Evolutionary conservation across 2,888 invertebrate genomes (phyloP).

Genomic region (Epirrhoe tristata): DNA sequence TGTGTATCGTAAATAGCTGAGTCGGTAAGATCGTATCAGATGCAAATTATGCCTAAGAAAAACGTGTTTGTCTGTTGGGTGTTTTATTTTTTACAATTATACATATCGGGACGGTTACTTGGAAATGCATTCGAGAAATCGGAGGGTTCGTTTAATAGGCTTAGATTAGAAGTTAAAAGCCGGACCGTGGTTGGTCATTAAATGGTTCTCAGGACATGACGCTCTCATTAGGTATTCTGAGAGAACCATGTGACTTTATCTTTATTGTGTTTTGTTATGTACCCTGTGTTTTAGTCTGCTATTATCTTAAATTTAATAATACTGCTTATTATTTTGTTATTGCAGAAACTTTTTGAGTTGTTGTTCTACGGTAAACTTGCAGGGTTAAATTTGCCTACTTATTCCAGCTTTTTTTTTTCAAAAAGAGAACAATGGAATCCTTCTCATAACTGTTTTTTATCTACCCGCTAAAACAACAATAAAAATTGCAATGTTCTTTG

Average conservation of each 20-base stretch:
- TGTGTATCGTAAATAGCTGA: slow-evolving; percentile 32
- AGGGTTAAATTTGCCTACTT: not conserved
- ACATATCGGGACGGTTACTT: slow-evolving; percentile 78
- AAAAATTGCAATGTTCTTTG: slow-evolving; percentile 41
- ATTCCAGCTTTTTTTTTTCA: not conserved
- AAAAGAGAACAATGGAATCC: slow-evolving; percentile 7
- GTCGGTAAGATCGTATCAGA: slow-evolving; percentile 48
- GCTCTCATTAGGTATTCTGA: slow-evolving; percentile 59
- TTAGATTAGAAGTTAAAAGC: slow-evolving; percentile 84
- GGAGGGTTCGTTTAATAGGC: slow-evolving; percentile 82
- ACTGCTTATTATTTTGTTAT: no score
- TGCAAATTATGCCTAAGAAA: slow-evolving; percentile 84
- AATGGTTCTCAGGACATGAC: slow-evolving; percentile 69
- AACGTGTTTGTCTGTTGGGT: slow-evolving; percentile 81
- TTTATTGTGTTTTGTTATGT: slow-evolving; percentile 8
- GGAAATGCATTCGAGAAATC: slow-evolving; percentile 83
- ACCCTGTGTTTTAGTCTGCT: not conserved
- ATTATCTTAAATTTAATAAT: not conserved
- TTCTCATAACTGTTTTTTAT: slow-evolving; percentile 36
- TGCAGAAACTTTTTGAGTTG: no score
- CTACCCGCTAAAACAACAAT: slow-evolving; percentile 42
- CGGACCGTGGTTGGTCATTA: slow-evolving; percentile 70
- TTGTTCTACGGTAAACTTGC: not conserved
- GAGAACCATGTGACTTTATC: slow-evolving; percentile 42
- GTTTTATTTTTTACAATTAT: slow-evolving; percentile 84